Evolutionary conservation across 2,888 invertebrate species (phyloP).

Genomic region (Pediacus dermestoides): DNA sequence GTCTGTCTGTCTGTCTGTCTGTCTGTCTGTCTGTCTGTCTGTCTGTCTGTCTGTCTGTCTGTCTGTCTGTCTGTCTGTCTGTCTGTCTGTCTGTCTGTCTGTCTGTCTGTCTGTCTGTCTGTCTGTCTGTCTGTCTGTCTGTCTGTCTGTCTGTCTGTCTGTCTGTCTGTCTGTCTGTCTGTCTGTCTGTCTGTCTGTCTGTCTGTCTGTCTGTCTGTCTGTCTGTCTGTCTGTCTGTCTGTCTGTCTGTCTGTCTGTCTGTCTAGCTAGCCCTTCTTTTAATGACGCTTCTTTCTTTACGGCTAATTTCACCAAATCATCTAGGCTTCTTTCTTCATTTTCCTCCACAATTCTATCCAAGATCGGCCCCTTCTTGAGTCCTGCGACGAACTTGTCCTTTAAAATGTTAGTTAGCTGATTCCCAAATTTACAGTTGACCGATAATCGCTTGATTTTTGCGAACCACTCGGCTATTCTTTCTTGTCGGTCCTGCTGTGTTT

Average conservation of each 20-base stretch:
- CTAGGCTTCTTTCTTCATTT: background rate
- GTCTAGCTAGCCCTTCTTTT: background rate
- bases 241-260: constrained; percentile 3
- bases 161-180: too few species aligned
- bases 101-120: too few species aligned
- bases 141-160: too few species aligned
- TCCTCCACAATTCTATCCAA: constrained; percentile 4
- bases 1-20: too few species aligned
- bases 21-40: too few species aligned
- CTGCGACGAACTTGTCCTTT: constrained; percentile 9
- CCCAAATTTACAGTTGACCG: constrained; percentile 2
- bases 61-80: too few species aligned
- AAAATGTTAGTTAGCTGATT: background rate
- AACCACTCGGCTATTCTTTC: constrained; percentile 1
- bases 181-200: constrained; percentile 3
- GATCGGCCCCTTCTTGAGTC: constrained; percentile 1
- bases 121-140: too few species aligned
- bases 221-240: constrained; percentile 3
- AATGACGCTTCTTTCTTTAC: constrained; percentile 1
- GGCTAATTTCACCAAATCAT: background rate
- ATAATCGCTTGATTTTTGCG: background rate
- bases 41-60: too few species aligned
- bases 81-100: too few species aligned
- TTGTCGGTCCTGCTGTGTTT: background rate
- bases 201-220: constrained; percentile 3